A percentile compares a stretch with the other conserved stretches of the same genome.
Evolutionary conservation across 2,888 invertebrate species (phyloP).

Genomic region (Nomada goodeniana): DNA sequence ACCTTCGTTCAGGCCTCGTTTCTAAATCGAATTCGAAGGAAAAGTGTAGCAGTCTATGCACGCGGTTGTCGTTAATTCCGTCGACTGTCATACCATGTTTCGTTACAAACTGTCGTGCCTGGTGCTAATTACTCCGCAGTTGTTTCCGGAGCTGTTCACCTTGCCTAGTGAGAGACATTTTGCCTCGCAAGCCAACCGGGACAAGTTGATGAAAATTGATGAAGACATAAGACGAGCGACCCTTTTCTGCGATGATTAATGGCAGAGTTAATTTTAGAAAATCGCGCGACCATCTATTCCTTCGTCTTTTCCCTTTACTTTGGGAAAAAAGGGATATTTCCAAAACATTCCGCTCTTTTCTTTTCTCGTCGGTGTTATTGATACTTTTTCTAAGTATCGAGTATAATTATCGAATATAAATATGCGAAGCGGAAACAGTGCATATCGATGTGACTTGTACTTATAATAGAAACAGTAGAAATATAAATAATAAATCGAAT

Average conservation of each 20-base stretch:
- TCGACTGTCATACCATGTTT: slow-evolving; percentile 19
- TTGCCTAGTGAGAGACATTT: slow-evolving; percentile 38
- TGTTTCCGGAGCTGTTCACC: slow-evolving; percentile 35
- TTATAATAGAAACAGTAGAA: no score
- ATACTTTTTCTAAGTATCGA: no score
- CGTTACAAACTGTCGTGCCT: not conserved
- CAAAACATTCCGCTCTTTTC: no score
- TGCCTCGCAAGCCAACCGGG: slow-evolving; percentile 22
- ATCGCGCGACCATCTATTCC: not conserved
- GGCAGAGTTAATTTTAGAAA: slow-evolving; percentile 30
- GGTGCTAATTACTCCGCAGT: slow-evolving; percentile 23
- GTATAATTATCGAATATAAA: no score
- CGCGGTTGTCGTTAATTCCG: not conserved
- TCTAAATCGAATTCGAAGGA: not conserved
- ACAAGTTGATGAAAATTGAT: slow-evolving; percentile 32
- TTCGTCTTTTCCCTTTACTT: no score
- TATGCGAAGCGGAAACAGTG: no score
- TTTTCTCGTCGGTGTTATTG: no score
- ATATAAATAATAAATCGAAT: no score
- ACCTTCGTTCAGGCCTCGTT: not conserved
- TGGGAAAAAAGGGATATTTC: no score
- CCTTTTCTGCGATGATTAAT: slow-evolving; percentile 32
- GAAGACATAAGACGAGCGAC: slow-evolving; percentile 21
- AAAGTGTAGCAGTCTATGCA: not conserved
- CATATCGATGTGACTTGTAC: no score